Conservation (phyloP, 1,140 invertebrate genomes). For the Scaptomyza graminum region DNA sequence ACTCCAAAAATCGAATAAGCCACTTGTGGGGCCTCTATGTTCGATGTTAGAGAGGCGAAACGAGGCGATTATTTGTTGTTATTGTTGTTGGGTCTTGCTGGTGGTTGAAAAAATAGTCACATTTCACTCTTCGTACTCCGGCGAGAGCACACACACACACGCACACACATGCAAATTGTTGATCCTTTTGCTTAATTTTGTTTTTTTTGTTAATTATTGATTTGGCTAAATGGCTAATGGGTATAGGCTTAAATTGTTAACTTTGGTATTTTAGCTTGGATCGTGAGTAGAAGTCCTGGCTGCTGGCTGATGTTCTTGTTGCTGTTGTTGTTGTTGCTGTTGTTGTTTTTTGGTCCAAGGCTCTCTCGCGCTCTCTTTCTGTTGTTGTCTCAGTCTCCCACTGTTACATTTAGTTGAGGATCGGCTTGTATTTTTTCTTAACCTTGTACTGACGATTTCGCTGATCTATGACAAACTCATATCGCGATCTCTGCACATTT, state of each 20-base stretch:
- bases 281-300: constrained; percentile 18
- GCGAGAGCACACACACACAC: constrained; percentile 32
- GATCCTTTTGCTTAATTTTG: constrained; percentile 11
- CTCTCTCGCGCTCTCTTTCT: constrained; percentile 22
- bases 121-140: constrained; percentile 46
- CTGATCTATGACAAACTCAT: constrained; percentile 84
- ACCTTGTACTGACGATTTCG: constrained; percentile 83
- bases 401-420: constrained; percentile 48
- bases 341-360: constrained; percentile 50
- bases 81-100: constrained; percentile 13
- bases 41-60: background rate
- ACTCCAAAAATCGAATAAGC: constrained; percentile 31
- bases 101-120: constrained; percentile 50
- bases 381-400: constrained; percentile 8
- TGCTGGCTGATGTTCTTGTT: constrained; percentile 15
- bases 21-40: constrained; percentile 23
- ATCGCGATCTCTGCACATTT: constrained; percentile 85
- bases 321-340: constrained; percentile 26
- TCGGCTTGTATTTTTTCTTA: constrained; percentile 83
- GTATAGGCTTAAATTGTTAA: constrained; percentile 66
- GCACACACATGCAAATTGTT: constrained; percentile 14
- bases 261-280: constrained; percentile 70
- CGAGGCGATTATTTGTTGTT: constrained; percentile 23
- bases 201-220: background rate
- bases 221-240: constrained; percentile 40